Evolutionary conservation across 2,113 vertebrate genomes (phyloP), one percentile per base, ranked within the genome.

Genomic region (Pycnonotus jocosus): DNA sequence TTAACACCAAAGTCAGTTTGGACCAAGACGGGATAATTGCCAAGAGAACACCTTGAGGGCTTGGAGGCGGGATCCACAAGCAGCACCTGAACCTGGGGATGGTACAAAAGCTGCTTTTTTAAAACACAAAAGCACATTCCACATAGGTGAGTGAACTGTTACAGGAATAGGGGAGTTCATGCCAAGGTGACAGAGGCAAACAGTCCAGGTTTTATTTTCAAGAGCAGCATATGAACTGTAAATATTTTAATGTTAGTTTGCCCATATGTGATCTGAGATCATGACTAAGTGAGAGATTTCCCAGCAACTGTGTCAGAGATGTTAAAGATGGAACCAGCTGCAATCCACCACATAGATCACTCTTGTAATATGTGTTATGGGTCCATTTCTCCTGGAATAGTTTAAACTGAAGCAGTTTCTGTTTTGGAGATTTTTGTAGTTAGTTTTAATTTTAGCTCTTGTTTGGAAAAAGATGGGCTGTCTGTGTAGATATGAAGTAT

Each of bases 401-500:
- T 97, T 98, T 97, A 96, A 98, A 97, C 95, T 96, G 94, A 98
- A 98, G 96, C 96, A 97, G 97, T 98, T 97, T 90, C 97, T 97
- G 95, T 98, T 98, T 96, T 98, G 98, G 97, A 98, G 96, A 97
- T 98, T 98, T 95, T 98, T 98, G 96, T 98, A 98, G 97, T 97
- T 98, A 98, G 97, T 97, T 98, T 98, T 98, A 97, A 98, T 97
- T 98, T 98, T 98, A 97, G 97, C 96, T 97, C 97, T 98, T 97
- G 97, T 98, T 98, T 98, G 97, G 96, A 98, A 98, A 86, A 98
- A 98, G 96, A 98, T 98, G 98, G 98, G 97, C 98, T 98, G 97
- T 98, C 96, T 98, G 97, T 98, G 97, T 98, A 98, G 98, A 98
- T 98, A 98, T 94, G 98, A 98, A 98, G 97, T 98, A 98, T 98